Conservation (phyloP, 1,140 invertebrate species). For the Drosophila malerkotliana region DNA sequence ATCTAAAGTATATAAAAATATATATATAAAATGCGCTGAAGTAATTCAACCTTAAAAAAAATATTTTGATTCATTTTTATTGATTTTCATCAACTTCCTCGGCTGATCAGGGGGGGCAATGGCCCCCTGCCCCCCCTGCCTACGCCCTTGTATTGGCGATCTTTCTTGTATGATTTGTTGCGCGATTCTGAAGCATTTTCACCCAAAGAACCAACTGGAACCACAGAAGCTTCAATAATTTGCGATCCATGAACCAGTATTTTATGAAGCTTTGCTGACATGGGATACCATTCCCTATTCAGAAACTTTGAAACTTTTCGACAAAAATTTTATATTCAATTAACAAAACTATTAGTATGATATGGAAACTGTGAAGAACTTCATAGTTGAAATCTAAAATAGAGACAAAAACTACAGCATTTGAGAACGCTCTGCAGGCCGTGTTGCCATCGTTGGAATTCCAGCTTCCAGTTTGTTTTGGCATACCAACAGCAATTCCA, state of each 20-base stretch:
- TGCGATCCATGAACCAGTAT: no score
- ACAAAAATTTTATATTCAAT: background rate
- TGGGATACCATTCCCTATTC: background rate
- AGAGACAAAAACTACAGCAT: background rate
- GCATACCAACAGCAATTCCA: background rate
- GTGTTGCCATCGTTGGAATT: background rate
- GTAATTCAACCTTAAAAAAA: no score
- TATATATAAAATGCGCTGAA: no score
- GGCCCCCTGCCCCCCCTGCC: no score
- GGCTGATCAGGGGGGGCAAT: no score
- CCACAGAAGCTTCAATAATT: background rate
- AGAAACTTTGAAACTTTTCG: background rate
- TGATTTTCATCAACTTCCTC: no score
- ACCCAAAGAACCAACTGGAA: background rate
- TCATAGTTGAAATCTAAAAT: background rate
- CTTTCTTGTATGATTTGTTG: no score
- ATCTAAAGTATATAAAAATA: no score
- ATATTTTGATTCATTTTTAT: no score
- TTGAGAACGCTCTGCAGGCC: background rate
- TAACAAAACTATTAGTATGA: background rate
- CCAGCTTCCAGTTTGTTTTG: background rate
- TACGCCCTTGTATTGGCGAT: no score
- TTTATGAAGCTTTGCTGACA: background rate
- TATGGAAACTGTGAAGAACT: background rate
- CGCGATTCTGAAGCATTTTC: background rate